phyloP scores from a whole-genome alignment of 2,113 vertebrate species.

The Syngnathus scovelli region DNA sequence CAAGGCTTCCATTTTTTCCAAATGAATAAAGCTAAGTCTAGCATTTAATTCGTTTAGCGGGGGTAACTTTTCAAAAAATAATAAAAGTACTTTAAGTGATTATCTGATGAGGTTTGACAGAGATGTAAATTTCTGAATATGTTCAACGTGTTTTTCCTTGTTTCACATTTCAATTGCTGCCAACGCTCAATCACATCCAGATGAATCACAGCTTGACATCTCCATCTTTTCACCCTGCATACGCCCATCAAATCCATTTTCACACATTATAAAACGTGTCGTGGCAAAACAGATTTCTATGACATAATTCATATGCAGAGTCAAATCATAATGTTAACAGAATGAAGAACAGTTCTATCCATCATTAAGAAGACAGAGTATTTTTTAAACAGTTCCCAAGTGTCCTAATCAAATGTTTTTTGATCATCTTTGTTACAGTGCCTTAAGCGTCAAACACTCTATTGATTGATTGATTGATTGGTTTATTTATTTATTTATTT shows the following conservation, averaged over 20 bases:
- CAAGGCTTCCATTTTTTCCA: background rate
- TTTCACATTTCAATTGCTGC: constrained; percentile 3
- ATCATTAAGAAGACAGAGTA: background rate
- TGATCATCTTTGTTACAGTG: background rate
- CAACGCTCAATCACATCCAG: constrained; percentile 2
- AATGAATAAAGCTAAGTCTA: background rate
- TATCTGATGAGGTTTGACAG: constrained; percentile 5
- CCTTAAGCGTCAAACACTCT: background rate
- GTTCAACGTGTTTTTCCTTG: background rate
- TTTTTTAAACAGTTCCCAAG: background rate
- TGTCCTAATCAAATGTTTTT: background rate
- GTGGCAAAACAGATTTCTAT: background rate
- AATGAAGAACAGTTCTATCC: background rate
- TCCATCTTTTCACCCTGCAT: constrained; percentile 3
- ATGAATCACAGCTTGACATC: constrained; percentile 5
- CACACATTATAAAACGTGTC: background rate
- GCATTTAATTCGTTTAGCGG: background rate
- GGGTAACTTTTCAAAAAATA: background rate
- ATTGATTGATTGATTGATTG: too few species aligned
- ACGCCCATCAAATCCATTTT: constrained; percentile 1
- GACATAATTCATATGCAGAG: background rate
- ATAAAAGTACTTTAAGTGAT: background rate
- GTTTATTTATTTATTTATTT: too few species aligned
- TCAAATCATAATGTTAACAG: background rate
- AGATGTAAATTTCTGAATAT: background rate